Evolutionary conservation across 2,797 vertebrate species (phyloP).

Genomic region (Alauda arvensis): DNA sequence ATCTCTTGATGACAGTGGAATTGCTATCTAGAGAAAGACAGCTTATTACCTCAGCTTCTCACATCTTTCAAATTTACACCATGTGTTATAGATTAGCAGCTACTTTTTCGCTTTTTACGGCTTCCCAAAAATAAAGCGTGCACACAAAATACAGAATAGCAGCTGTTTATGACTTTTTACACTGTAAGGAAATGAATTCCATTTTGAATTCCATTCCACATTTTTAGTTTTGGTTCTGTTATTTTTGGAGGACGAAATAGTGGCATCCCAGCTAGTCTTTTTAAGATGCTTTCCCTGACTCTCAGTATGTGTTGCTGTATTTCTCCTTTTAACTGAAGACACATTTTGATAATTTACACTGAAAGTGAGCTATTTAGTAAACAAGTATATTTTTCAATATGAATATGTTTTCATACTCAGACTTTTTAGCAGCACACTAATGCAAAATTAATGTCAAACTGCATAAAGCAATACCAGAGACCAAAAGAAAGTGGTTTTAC

Average conservation of each 20-base stretch:
- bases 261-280: conserved; percentile 38
- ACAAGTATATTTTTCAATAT: not conserved
- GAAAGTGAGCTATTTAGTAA: not conserved
- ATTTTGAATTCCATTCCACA: conserved; percentile 59
- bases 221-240: conserved; percentile 60
- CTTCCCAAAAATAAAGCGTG: conserved; percentile 30
- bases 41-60: conserved; percentile 22
- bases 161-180: conserved; percentile 51
- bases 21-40: not conserved
- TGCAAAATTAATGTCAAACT: not conserved
- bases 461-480: not conserved
- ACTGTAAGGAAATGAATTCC: conserved; percentile 58
- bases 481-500: not conserved
- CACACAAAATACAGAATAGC: conserved; percentile 44
- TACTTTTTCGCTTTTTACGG: conserved; percentile 3
- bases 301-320: conserved; percentile 12
- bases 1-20: not conserved
- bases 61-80: conserved; percentile 1
- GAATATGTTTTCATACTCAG: not conserved
- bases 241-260: conserved; percentile 57
- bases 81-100: conserved; percentile 27
- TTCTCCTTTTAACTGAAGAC: conserved; percentile 20
- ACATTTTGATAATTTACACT: not conserved
- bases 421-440: not conserved
- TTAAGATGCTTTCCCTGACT: conserved; percentile 32